Evolutionary conservation across 2,888 invertebrate species (phyloP).

Genomic region (Rhopalosiphum nymphaeae): DNA sequence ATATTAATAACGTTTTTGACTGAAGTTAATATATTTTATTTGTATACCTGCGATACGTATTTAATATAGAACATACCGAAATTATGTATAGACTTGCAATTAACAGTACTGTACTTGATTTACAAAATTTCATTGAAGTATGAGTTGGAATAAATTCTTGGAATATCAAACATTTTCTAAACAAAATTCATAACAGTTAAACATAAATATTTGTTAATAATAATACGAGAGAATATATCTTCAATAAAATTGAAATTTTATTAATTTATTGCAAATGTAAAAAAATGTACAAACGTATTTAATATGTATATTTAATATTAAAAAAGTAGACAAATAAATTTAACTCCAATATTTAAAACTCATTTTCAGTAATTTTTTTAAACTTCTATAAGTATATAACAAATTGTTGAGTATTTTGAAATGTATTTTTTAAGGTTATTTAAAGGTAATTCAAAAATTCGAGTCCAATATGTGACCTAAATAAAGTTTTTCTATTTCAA

Average conservation of each 20-base stretch:
- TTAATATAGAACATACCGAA: background rate
- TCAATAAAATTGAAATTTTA: background rate
- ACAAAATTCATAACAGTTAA: background rate
- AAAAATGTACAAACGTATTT: background rate
- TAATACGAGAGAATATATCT: background rate
- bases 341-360: background rate
- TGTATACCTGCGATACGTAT: background rate
- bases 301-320: background rate
- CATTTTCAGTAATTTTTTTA: background rate
- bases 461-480: background rate
- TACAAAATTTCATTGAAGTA: background rate
- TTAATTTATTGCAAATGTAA: background rate
- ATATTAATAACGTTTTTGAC: background rate
- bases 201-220: background rate
- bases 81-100: background rate
- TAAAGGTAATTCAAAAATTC: background rate
- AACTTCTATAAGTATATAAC: background rate
- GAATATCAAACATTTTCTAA: background rate
- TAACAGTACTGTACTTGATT: background rate
- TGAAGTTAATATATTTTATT: background rate
- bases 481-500: background rate
- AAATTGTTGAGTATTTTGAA: background rate
- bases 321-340: background rate
- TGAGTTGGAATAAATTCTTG: background rate
- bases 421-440: background rate